Evolutionary conservation across 2,113 vertebrate species (phyloP).

Genomic region (Oceanodroma tethys): DNA sequence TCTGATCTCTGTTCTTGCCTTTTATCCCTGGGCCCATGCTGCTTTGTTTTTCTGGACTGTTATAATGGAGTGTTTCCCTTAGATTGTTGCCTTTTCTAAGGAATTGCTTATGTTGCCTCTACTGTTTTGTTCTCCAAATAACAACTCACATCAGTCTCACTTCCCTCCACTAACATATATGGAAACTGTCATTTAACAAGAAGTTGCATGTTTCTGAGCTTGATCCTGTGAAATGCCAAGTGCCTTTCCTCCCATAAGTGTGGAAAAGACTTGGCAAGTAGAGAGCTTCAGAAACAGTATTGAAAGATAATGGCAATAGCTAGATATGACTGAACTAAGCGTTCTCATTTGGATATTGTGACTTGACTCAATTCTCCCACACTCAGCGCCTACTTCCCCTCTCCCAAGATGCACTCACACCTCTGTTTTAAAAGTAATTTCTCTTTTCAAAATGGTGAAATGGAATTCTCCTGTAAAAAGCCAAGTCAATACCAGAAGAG

Average conservation of each 20-base stretch:
- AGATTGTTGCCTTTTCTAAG: neutral
- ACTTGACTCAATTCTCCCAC: neutral
- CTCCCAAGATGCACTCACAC: neutral
- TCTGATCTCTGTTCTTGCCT: neutral
- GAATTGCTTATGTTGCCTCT: neutral
- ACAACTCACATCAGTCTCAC: neutral
- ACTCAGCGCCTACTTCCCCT: rapidly evolving
- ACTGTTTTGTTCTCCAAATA: neutral
- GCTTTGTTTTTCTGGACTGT: neutral
- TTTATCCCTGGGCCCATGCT: neutral
- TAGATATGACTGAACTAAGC: neutral
- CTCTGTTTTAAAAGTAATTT: neutral
- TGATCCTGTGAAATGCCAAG: neutral
- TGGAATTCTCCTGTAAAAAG: neutral
- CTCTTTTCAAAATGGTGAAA: neutral
- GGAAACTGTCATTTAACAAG: neutral
- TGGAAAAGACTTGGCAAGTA: neutral
- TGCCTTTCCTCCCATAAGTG: neutral
- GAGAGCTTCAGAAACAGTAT: neutral
- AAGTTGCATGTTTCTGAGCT: neutral
- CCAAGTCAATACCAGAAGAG: neutral
- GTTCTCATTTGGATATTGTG: neutral
- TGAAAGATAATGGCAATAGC: neutral
- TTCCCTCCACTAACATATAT: neutral
- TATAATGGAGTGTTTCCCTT: neutral